Conservation (phyloP, 2,888 invertebrate genomes). For the Phymatocera aterrima region DNA sequence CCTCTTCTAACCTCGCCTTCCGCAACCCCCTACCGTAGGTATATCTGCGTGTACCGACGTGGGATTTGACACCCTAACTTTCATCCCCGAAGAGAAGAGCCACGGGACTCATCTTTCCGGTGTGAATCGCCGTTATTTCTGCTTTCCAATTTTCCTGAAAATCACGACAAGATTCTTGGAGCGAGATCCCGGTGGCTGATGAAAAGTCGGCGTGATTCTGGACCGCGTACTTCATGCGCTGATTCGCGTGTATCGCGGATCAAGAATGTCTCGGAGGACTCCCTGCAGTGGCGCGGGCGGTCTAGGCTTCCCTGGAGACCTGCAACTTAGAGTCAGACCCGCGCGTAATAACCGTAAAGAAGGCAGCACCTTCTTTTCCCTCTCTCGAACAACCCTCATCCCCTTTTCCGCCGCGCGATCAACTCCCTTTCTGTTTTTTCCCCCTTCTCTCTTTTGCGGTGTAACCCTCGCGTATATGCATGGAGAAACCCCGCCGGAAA, state of each 20-base stretch:
- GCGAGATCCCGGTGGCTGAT: no score
- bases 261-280: slow-evolving; percentile 2
- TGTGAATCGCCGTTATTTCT: no score
- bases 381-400: slow-evolving; percentile 4
- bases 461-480: slow-evolving; percentile 53
- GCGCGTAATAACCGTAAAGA: slow-evolving; percentile 68
- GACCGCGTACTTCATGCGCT: no score
- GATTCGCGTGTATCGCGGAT: slow-evolving; percentile 17
- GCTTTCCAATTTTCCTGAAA: no score
- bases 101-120: no score
- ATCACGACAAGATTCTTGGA: no score
- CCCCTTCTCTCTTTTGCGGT: not conserved
- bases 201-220: no score
- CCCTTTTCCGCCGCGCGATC: slow-evolving; percentile 22
- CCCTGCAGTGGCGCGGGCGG: no score
- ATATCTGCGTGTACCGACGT: not conserved
- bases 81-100: not conserved
- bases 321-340: slow-evolving; percentile 35
- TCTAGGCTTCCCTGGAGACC: slow-evolving; percentile 26
- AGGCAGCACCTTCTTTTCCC: slow-evolving; percentile 49
- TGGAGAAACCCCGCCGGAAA: slow-evolving; percentile 62
- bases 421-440: not conserved
- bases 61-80: slow-evolving; percentile 11
- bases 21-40: no score
- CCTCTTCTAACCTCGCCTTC: slow-evolving; percentile 14